These are phyloP conservation scores for Machimus rusticus DNA, from an alignment of 2,888 invertebrate genomes.

Conservation along the genomic window DNA sequence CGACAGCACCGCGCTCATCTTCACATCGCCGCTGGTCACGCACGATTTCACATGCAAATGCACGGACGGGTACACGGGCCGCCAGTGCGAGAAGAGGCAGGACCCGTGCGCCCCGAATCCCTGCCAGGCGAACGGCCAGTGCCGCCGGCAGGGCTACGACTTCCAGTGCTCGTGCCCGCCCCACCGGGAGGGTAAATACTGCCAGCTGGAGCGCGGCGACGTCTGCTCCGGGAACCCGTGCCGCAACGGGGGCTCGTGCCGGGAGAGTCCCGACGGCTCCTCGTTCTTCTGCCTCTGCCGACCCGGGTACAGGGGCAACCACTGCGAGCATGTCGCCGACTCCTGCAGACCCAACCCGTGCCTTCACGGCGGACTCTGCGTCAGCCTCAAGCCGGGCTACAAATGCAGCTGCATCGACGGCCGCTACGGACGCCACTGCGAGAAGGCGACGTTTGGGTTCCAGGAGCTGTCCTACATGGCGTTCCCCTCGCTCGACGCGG, in stretches of 20 bases:
- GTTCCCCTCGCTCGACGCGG: constrained; percentile 84
- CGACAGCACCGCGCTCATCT: constrained; percentile 81
- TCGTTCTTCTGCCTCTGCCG: constrained; percentile 92
- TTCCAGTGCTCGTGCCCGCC: constrained; percentile 84
- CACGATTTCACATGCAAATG: constrained; percentile 84
- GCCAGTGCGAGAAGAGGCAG: constrained; percentile 82
- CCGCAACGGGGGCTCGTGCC: constrained; percentile 89
- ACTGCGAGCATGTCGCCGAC: constrained; percentile 87
- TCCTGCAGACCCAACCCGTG: constrained; percentile 95
- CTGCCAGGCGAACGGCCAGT: constrained; percentile 84
- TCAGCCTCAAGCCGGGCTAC: constrained; percentile 87
- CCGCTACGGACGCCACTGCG: constrained; percentile 89
- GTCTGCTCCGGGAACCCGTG: constrained; percentile 88
- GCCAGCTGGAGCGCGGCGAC: constrained; percentile 84
- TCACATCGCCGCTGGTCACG: constrained; percentile 81
- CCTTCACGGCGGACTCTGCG: constrained; percentile 85
- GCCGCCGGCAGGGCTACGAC: constrained; percentile 82
- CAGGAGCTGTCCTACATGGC: constrained; percentile 88
- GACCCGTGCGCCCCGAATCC: constrained; percentile 92
- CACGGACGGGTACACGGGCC: constrained; percentile 83
- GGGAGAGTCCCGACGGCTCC: constrained; percentile 85
- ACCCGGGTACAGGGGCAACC: constrained; percentile 89
- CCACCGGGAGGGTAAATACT: constrained; percentile 81
- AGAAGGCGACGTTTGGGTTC: constrained; percentile 89
- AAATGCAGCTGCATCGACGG: constrained; percentile 86